Evolutionary conservation across 1,140 invertebrate species (phyloP), one percentile per base, ranked within the genome.

Genomic region (Heliothis virescens): DNA sequence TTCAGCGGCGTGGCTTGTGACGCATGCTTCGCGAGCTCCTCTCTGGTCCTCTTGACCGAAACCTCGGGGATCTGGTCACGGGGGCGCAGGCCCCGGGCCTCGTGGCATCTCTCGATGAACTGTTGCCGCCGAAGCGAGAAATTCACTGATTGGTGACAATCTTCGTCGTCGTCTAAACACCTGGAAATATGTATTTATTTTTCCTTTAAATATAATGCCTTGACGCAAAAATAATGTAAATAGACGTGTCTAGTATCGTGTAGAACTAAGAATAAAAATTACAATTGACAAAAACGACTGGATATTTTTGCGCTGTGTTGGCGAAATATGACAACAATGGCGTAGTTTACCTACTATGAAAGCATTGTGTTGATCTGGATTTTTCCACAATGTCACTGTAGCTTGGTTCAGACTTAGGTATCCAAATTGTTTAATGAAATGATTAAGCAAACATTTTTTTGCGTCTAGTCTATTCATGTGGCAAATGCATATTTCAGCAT

Each of bases 1-100:
- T 86, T 88, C 80, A 91, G 80, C 79, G 86, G 81, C 34, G 83
- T 73, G 29, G 81, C 86, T 84, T 90, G 91, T 79, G 86, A 79
- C 89, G 91, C 91, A 93, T 92, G 89, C 85, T 91, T 92, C 12
- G 91, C 83, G n/a, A 94, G 79, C 87, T 94, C 91, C 69, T 94
- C 92, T 15, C 92, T 79, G 16, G 92, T 94, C 63, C 84, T 79
- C 82, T 91, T 90, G 12, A 94, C 91, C 0, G 91, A 92, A 18
- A 92, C 91, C 78, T 92, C 92, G 83, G 92, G 90, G 73, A 91
- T 86, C 72, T 80, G 47, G 83, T 92, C 89, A 63, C 87, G 85
- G 71, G 86, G 82, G 29, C 90, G 82, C 3, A 82, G 77, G 13
- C 84, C 79, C 57, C 92, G 85, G 57, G 89, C 81, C 69, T 93